phyloP scores from a whole-genome alignment of 2,113 vertebrate genomes.

The Scolopax mira region DNA sequence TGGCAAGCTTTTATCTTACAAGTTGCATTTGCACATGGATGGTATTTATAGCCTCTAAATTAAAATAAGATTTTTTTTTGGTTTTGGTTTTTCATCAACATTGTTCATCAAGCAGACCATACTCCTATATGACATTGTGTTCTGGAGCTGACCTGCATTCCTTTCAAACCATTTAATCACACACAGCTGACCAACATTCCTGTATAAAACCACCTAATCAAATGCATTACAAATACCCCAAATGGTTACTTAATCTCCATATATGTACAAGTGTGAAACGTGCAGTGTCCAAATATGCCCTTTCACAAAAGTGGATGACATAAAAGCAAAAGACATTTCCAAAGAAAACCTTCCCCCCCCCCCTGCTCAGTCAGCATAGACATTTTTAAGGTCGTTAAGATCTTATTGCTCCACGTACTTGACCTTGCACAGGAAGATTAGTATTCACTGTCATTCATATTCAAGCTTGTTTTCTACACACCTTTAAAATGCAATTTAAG shows the following conservation, averaged over 20 bases:
- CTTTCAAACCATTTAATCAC: conserved; percentile 68
- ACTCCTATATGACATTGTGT: not conserved
- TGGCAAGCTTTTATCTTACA: conserved; percentile 12
- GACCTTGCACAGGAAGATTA: not conserved
- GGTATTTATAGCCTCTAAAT: conserved; percentile 37
- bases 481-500: not conserved
- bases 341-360: not conserved
- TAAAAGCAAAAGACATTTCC: not conserved
- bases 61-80: not conserved
- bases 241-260: conserved; percentile 63
- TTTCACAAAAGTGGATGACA: not conserved
- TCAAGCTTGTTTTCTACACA: not conserved
- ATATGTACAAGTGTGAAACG: conserved; percentile 52
- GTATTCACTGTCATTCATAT: not conserved
- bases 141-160: conserved; percentile 63
- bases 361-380: not conserved
- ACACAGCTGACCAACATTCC: conserved; percentile 70
- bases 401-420: not conserved
- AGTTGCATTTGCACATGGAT: not conserved
- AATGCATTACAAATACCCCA: conserved; percentile 60
- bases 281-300: not conserved
- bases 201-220: conserved; percentile 61
- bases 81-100: not conserved
- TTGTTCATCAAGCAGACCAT: not conserved
- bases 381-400: not conserved